phyloP scores from a whole-genome alignment of 1,140 invertebrate genomes.

The Leptopilina boulardi region DNA sequence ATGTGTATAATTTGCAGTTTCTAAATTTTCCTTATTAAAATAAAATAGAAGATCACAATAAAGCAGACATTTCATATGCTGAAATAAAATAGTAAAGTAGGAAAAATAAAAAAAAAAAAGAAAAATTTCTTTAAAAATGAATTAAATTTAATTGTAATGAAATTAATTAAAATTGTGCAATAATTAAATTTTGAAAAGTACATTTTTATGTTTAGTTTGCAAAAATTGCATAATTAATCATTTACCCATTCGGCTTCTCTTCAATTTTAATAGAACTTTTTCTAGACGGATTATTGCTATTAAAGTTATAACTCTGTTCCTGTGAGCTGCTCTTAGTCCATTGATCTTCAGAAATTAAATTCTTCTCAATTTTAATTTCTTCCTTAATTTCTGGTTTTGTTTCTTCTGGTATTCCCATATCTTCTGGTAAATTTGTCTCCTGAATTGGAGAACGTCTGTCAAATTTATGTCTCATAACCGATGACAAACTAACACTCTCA shows the following conservation, averaged over 20 bases:
- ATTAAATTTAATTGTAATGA: too few relatives aligned
- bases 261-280: slow-evolving; percentile 53
- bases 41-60: too few relatives aligned
- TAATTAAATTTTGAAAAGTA: too few relatives aligned
- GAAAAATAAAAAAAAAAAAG: too few relatives aligned
- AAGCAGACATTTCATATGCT: too few relatives aligned
- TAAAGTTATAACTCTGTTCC: slow-evolving; percentile 43
- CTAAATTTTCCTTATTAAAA: too few relatives aligned
- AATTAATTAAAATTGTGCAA: too few relatives aligned
- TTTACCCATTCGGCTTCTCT: slow-evolving; percentile 47
- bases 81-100: too few relatives aligned
- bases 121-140: too few relatives aligned
- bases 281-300: slow-evolving; percentile 43
- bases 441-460: slow-evolving; percentile 58
- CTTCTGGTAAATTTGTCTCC: slow-evolving; percentile 48
- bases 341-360: slow-evolving; percentile 55
- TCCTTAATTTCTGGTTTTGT: slow-evolving; percentile 41
- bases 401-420: slow-evolving; percentile 35
- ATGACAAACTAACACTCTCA: slow-evolving; percentile 66
- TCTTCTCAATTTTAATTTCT: too few relatives aligned
- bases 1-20: too few relatives aligned
- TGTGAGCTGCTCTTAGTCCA: slow-evolving; percentile 52
- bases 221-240: slow-evolving; percentile 22
- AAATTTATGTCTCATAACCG: slow-evolving; percentile 56
- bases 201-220: background rate